Evolutionary conservation across 2,113 vertebrate genomes (phyloP).

Genomic region (Paedocypris sp.): DNA sequence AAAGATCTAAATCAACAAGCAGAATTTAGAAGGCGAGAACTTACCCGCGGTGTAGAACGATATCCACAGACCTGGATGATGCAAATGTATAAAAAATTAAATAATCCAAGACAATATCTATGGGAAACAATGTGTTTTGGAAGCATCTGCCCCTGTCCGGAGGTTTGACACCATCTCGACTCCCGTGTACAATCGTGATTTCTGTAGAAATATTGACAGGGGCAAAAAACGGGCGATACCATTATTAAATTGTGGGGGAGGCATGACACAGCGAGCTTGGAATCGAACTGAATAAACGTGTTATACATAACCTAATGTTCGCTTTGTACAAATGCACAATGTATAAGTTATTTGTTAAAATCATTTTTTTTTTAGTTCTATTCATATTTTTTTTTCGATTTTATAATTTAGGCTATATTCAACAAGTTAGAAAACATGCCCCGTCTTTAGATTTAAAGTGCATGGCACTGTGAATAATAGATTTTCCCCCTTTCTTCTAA

Average conservation of each 20-base stretch:
- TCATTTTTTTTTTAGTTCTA: too few species aligned
- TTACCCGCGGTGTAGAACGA: conserved; percentile 16
- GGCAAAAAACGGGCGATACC: conserved; percentile 27
- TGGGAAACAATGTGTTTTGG: conserved; percentile 13
- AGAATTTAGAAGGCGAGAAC: conserved; percentile 3
- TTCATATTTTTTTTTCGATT: too few species aligned
- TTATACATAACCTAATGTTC: neutral
- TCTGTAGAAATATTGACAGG: neutral
- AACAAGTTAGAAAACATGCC: too few species aligned
- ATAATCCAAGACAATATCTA: neutral
- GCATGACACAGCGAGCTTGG: neutral
- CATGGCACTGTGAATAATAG: too few species aligned
- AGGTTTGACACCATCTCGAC: conserved; percentile 17
- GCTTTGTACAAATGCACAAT: too few species aligned
- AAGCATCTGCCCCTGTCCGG: conserved; percentile 22
- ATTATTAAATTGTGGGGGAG: conserved; percentile 12
- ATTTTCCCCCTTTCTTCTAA: too few species aligned
- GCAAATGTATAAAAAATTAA: neutral
- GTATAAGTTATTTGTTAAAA: too few species aligned
- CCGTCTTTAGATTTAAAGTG: too few species aligned
- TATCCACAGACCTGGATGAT: neutral
- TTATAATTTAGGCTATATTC: too few species aligned
- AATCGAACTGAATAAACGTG: neutral
- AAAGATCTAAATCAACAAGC: neutral
- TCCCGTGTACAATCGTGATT: neutral